Evolutionary conservation across 1,140 invertebrate species (phyloP), one percentile per base, ranked within the genome.

Genomic region (Drosophila gunungcola): DNA sequence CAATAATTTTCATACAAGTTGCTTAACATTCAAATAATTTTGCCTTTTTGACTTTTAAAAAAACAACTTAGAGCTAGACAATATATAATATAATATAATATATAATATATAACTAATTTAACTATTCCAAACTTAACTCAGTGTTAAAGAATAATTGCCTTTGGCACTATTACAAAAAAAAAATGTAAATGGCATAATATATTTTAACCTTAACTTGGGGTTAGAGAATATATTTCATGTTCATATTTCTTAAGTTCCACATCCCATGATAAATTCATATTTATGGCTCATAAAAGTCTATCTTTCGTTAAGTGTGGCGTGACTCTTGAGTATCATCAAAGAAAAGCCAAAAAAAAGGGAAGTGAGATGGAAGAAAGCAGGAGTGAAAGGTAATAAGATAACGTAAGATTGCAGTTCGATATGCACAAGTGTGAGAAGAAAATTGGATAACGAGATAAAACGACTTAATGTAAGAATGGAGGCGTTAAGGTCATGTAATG

Each of bases 351-450:
- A 12, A 16, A 11, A 29, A 27, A 34, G 21, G 21, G 21, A 3
- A 7, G 25, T 11, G 38, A 36, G 27, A 11, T n/a, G 4, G 13
- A 11, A 32, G 12, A 16, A 42, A 25, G 25, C 60, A 42, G 55
- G 16, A 60, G 36, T 63, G 49, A 60, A 60, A 34, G 60, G 41
- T 63, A 63, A 63, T 60, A 34, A 32, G 60, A 63, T 63, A 58
- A 63, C 60, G 54, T 27, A 21, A 60, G 54, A 25, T 58, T n/a
- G 9, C 21, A 11, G 11, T 60, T 63, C 54, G 29, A 41, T 63
- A 60, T 63, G 57, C 60, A 21, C 9, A 3, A 42, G 60, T 34
- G 60, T 25, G 54, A 25, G 27, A 12, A 16, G 27, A 13, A 63
- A 63, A 63, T 63, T 21, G 38, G 38, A 63, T 60, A 63, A 62